These are phyloP conservation scores for Drosophila tropicalis DNA, from an alignment of 1,140 invertebrate species.

Conservation along the genomic window DNA sequence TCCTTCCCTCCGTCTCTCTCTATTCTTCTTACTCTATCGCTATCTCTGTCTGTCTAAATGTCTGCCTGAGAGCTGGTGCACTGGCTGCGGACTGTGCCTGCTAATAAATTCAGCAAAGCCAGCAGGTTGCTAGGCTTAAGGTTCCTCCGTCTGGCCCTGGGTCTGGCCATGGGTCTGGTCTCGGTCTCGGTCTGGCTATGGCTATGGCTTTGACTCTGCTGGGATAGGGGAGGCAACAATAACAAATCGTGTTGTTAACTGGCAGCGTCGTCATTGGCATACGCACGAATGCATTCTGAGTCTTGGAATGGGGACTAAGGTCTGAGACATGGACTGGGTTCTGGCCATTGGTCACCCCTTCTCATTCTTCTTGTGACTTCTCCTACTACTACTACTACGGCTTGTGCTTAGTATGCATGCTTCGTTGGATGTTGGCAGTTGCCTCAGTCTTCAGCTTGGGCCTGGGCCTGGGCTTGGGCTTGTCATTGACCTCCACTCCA, in stretches of 20 bases:
- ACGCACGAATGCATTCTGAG: conserved; percentile 69
- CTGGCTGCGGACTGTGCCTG: conserved; percentile 54
- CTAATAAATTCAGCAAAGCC: conserved; percentile 80
- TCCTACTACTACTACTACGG: background rate
- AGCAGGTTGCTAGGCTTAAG: conserved; percentile 79
- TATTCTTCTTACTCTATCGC: background rate
- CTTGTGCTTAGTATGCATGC: conserved; percentile 73
- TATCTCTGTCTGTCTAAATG: conserved; percentile 20
- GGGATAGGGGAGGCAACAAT: conserved; percentile 49
- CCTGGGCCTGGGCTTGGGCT: conserved; percentile 33
- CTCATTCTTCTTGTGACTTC: no score
- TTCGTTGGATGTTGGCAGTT: conserved; percentile 57
- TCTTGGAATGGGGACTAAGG: conserved; percentile 27
- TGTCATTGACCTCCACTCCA: conserved; percentile 71
- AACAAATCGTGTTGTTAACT: conserved; percentile 81
- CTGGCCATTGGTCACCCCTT: conserved; percentile 65
- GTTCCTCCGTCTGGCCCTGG: conserved; percentile 33
- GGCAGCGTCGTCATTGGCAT: conserved; percentile 73
- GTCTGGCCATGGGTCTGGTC: conserved; percentile 17
- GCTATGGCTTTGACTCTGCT: background rate
- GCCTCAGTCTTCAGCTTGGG: conserved; percentile 22
- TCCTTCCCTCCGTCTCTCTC: background rate
- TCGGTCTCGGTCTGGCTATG: conserved; percentile 13
- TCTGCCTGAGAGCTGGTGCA: conserved; percentile 40
- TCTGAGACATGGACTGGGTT: conserved; percentile 12